Evolutionary conservation across 2,888 invertebrate genomes (phyloP), one percentile per base, ranked within the genome.

Genomic region (Sturmia bella): DNA sequence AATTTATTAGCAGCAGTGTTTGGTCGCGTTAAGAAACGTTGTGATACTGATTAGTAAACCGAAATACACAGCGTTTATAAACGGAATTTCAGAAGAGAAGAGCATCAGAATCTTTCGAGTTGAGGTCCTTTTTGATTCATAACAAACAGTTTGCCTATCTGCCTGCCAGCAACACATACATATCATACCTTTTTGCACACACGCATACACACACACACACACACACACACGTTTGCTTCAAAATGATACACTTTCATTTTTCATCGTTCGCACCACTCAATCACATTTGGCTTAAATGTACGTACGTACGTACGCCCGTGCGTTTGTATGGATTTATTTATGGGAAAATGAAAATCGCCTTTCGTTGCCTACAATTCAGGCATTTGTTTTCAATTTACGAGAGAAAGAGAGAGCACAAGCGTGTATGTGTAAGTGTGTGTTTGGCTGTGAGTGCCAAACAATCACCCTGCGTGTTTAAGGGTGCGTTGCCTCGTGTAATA

Each of bases 11-110:
- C 48, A 24, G 15, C 39, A 83, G 76, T 87, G 86, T 84, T 84
- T 83, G 85, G 88, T 86, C 86, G 86, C 86, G 86, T 83, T 86
- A 85, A 89, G 87, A 88, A 88, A 89, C 87, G 84, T 85, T 86
- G 84, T 86, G 85, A 86, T 87, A 90, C 90, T 89, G 89, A 88
- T 83, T 85, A 86, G 85, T 85, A 83, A 80, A 81, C 45, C 82
- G 70, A 68, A 73, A 63, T 74, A 83, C 83, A 76, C 85, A 80
- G 85, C 85, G 84, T 85, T 87, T 90, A 88, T 89, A 90, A 89
- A 86, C 84, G 83, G 82, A 83, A 84, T 84, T 70, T 83, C 84
- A 84, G 83, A 79, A 79, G 78, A 74, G 54, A 48, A 37, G 9
- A 43, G 19, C 50, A 39, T 3, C 0, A 17, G 48, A 57, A 32